Evolutionary conservation across 37 sponge, comb jelly and placozoan species (phyloP), one percentile per base, ranked within the genome.

Genomic region (Halichondria panicea): DNA sequence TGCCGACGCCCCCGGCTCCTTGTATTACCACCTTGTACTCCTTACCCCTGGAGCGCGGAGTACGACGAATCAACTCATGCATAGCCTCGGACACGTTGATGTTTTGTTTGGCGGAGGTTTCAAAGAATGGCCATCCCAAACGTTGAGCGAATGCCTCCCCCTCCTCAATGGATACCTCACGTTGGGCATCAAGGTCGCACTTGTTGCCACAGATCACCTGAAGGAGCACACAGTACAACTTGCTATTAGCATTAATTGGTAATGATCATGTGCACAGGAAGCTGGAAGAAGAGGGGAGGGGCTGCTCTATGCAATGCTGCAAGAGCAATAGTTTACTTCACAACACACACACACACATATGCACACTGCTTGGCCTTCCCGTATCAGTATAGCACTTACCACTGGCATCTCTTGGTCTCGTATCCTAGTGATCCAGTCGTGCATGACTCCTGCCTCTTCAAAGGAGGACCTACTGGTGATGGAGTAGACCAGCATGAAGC

Each of bases 121-220:
- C 97, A 24, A 93, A 79, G 80, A 88, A 96, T 0, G 88, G 91
- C 44, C 84, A 67, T 24, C 82, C 85, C 30, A 85, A n/a, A 6
- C 67, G 41, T 18, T 71, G 53, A 19, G 97, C 94, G 34, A 80
- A 67, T 0, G 40, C 79, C 2, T 50, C 59, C 22, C 88, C 97
- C 40, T 96, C 83, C 21, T 37, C 35, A 1, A 53, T 70, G 33
- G 80, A 60, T 0, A 96, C 94, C 33, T n/a, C 76, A 57, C 95
- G 55, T 3, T 48, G 22, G 40, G 58, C 52, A 3, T 60, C 88
- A 0, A 96, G 84, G 44, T 96, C 97, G 59, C 63, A 65, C 60
- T 96, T 96, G 72, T 96, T 96, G 36, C 97, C 97, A 75, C 88
- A 87, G 19, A 95, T 25, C 19, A 94, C 85, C 93, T 92, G 69